These are phyloP conservation scores for Baccha elongata DNA, from an alignment of 2,888 invertebrate genomes.

Conservation along the genomic window DNA sequence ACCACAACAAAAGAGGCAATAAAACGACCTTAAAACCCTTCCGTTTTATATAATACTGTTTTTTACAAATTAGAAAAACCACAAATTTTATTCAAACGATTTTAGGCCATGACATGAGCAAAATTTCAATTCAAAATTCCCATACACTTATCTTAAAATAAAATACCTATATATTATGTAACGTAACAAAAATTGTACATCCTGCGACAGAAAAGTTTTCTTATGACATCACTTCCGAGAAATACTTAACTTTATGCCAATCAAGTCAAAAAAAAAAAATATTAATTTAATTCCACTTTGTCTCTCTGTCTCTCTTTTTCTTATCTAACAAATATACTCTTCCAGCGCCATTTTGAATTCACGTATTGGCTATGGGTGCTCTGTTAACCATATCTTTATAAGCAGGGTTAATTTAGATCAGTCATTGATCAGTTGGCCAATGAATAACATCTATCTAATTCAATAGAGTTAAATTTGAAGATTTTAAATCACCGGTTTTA, in stretches of 20 bases:
- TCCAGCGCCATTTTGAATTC: conserved; percentile 59
- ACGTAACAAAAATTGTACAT: background rate
- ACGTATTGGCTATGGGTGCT: conserved; percentile 30
- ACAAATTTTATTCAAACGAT: too few relatives aligned
- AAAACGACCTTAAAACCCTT: too few relatives aligned
- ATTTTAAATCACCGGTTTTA: background rate
- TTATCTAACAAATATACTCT: conserved; percentile 25
- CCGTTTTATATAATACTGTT: too few relatives aligned
- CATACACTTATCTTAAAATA: too few relatives aligned
- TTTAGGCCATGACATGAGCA: too few relatives aligned
- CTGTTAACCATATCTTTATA: conserved; percentile 62
- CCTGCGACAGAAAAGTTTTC: conserved; percentile 21
- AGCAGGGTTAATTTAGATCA: conserved; percentile 66
- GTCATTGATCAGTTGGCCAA: conserved; percentile 66
- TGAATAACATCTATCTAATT: conserved; percentile 59
- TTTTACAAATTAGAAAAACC: too few relatives aligned
- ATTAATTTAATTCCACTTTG: background rate
- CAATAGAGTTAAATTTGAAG: conserved; percentile 3
- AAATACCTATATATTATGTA: conserved; percentile 8
- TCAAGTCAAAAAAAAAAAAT: background rate
- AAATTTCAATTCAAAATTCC: too few relatives aligned
- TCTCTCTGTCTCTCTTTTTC: conserved; percentile 21
- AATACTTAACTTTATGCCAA: conserved; percentile 16
- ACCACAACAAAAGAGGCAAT: too few relatives aligned
- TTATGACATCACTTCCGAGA: conserved; percentile 19